Evolutionary conservation across 2,113 vertebrate species (phyloP), one percentile per base, ranked within the genome.

Genomic region (Labrus mixtus): DNA sequence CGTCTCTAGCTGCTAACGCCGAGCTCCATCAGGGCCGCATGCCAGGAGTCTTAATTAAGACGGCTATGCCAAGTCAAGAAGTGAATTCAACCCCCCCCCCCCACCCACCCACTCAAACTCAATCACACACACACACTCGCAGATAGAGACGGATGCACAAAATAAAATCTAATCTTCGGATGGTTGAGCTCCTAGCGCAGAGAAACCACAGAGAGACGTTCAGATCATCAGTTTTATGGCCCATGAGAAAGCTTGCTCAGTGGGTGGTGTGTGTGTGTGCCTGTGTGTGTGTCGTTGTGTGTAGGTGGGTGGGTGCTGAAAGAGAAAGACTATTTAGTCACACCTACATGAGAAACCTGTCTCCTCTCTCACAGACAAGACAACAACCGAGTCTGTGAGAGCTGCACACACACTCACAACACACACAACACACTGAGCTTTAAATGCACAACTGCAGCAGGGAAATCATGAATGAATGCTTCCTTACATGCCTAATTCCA

Each of bases 1-100:
- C 43, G 81, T 66, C 81, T 65, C 73, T 73, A n/a, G 79, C 78
- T 23, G 43, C 79, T 74, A 78, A 82, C 56, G 69, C 78, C 4
- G 54, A 72, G 73, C 82, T 76, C 75, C 79, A 67, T 79, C 82
- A 22, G 76, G 83, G 82, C 88, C n/a, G 61, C 84, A 77, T 78
- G 88, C 87, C 85, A 81, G 63, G 82, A 80, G 78, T 82, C 85
- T 85, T 89, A 85, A 89, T 90, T 85, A 90, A 89, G 83, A 83
- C 75, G 37, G 76, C 69, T 76, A 83, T 78, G 83, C 76, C 73
- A 84, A 89, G 85, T 91, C 85, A 86, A 85, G 73, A 87, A 86
- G 83, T 88, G 60, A 89, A 75, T 64, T 50, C 50, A 58, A 29
- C 60, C 5, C 68, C 68, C 61, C 53, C 39, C 66, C 13, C 51